These are phyloP conservation scores for Mus caroli DNA, from an alignment of 2,797 vertebrate species.

Conservation along the genomic window DNA sequence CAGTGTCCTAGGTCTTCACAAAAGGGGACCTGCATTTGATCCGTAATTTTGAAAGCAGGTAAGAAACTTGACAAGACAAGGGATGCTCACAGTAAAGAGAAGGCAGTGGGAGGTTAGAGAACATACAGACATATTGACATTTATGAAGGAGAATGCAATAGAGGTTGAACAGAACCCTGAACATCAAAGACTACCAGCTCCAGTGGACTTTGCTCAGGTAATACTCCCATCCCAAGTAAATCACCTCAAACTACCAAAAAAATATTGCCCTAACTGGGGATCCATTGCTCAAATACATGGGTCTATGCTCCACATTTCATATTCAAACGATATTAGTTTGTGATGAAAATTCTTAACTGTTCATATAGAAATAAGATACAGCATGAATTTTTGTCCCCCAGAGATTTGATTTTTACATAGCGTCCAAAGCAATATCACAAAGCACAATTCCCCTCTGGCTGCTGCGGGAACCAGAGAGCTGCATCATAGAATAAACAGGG, in stretches of 20 bases:
- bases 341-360: not conserved
- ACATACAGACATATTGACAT: not conserved
- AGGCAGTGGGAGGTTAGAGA: not conserved
- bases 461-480: not conserved
- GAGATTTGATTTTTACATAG: not conserved
- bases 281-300: not conserved
- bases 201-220: not conserved
- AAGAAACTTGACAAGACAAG: not conserved
- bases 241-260: not conserved
- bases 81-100: not conserved
- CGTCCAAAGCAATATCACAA: not conserved
- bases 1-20: not conserved
- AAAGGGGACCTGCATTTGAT: not conserved
- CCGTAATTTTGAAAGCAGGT: not conserved
- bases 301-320: not conserved
- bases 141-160: not conserved
- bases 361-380: not conserved
- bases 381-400: not conserved
- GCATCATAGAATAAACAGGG: not conserved
- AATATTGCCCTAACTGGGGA: not conserved
- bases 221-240: not conserved
- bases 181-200: not conserved
- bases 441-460: not conserved
- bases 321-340: not conserved
- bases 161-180: not conserved